Evolutionary conservation across 2,113 vertebrate species (phyloP).

Genomic region (Thamnaconus septentrionalis): DNA sequence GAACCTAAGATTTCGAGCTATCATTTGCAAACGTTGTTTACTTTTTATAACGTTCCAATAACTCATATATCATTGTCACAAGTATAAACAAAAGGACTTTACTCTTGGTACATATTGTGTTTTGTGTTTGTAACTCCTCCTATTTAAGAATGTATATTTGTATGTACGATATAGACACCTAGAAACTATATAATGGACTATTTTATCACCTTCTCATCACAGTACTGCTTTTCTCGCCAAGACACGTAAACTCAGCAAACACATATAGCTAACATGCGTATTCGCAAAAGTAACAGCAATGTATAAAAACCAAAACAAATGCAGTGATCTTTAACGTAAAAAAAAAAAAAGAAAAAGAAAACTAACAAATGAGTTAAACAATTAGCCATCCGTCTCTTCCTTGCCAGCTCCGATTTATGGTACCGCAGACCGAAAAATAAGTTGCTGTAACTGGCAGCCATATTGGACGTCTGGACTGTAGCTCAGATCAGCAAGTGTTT

Average conservation of each 20-base stretch:
- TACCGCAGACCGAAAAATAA: too few species aligned
- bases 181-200: conserved; percentile 66
- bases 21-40: conserved; percentile 66
- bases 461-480: too few species aligned
- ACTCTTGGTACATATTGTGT: conserved; percentile 66
- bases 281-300: conserved; percentile 4
- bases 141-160: conserved; percentile 77
- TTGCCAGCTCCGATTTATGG: too few species aligned
- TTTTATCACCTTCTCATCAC: conserved; percentile 54
- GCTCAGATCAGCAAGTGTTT: too few species aligned
- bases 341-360: too few species aligned
- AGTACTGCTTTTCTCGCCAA: conserved; percentile 25
- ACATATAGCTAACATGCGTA: conserved; percentile 10
- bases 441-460: too few species aligned
- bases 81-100: conserved; percentile 56
- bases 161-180: conserved; percentile 71
- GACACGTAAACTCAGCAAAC: conserved; percentile 12
- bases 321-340: too few species aligned
- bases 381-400: too few species aligned
- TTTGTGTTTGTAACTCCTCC: conserved; percentile 72
- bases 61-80: conserved; percentile 60
- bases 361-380: too few species aligned
- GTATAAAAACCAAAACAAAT: too few species aligned
- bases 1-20: conserved; percentile 55
- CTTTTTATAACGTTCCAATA: conserved; percentile 69